Evolutionary conservation across 2,113 vertebrate species (phyloP), one percentile per base, ranked within the genome.

Genomic region (Pandion haliaetus): DNA sequence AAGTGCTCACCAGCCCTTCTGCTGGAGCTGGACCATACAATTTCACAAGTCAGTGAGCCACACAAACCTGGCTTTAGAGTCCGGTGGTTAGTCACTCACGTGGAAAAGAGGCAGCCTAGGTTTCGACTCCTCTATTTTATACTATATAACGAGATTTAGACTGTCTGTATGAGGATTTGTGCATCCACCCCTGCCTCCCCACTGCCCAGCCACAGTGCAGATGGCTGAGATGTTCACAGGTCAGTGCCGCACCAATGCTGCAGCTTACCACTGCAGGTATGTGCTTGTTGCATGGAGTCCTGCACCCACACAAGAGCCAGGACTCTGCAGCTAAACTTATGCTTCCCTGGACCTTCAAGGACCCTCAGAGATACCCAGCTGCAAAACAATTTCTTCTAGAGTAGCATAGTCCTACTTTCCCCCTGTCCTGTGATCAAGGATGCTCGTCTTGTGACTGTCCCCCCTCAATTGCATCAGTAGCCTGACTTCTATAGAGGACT

Each of bases 1-100:
- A 89, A 84, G 38, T 28, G 44, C 44, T 91, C 81, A 84, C 61
- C 17, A 1, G 52, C 24, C 69, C 19, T 91, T 78, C 47, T 82
- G 55, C 8, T 94, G 89, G 89, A 94, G 70, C 15, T 78, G 38
- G 61, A 91, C 84, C 52, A 76, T 24, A 28, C 84, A 95, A 96
- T 95, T 97, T 97, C 94, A 95, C 89, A 91, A 93, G 70, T 57
- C 89, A 96, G 52, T 87, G 95, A 93, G 62, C 94, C 70, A 63
- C 19, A 3, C 34, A 82, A 85, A 80, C 78, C 61, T 87, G 69
- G 31, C 77, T 96, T 93, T 78, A 79, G 54, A 91, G 77, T 95
- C 45, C 19, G 5, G 76, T 88, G 89, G 67, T 83, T 95, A 92
- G 81, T 89, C 88, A 88, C 80, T 97, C 72, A 28, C 59, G 95